Conservation (phyloP, 2,797 vertebrate species). For the Rhyacichthys aspro region DNA sequence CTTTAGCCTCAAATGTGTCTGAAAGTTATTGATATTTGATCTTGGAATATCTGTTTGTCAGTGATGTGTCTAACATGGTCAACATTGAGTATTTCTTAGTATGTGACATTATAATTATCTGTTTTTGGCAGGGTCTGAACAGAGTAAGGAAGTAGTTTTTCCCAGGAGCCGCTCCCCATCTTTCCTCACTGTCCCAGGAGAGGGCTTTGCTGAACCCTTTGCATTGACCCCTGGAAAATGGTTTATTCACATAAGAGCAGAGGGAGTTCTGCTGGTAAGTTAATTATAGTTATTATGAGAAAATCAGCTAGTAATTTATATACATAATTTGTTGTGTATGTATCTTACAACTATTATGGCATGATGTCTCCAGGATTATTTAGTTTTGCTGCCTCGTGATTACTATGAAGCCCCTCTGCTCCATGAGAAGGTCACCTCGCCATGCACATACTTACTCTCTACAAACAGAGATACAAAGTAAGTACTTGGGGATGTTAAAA, state of each 20-base stretch:
- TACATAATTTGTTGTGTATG: not conserved
- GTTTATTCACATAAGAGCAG: conserved; percentile 85
- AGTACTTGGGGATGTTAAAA: conserved; percentile 6
- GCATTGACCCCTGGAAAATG: conserved; percentile 84
- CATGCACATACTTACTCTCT: conserved; percentile 76
- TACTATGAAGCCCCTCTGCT: conserved; percentile 89
- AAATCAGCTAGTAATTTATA: not conserved
- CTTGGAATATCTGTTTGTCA: not conserved
- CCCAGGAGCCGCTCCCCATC: conserved; percentile 83
- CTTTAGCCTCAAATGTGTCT: too few relatives aligned
- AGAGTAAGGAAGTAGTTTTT: conserved; percentile 88
- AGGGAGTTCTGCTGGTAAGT: conserved; percentile 92
- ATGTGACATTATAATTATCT: conserved; percentile 1
- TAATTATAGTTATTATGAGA: not conserved
- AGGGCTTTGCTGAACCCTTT: conserved; percentile 85
- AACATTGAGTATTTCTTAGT: too few relatives aligned
- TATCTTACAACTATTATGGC: conserved; percentile 1
- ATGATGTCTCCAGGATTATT: conserved; percentile 84
- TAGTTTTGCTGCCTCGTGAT: conserved; percentile 90
- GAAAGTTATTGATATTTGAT: too few relatives aligned
- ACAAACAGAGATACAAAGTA: conserved; percentile 66
- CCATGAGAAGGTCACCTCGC: conserved; percentile 84
- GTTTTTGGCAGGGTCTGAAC: conserved; percentile 77
- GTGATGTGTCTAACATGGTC: too few relatives aligned
- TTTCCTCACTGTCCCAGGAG: conserved; percentile 89